phyloP scores from a whole-genome alignment of 2,888 invertebrate genomes.

The Papilio elwesi region DNA sequence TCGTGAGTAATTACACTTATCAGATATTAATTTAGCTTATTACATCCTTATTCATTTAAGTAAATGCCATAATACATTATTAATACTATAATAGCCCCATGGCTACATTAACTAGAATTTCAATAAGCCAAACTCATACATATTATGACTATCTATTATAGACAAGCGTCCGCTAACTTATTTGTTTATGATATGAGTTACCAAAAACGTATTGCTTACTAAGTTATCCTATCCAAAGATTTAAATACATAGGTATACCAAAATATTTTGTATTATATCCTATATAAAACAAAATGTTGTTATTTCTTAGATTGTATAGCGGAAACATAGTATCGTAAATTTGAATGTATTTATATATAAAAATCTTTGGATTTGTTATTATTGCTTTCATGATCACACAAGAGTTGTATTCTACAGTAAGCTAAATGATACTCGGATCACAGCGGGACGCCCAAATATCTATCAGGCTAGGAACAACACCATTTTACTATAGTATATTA shows the following conservation, averaged over 20 bases:
- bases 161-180: background rate
- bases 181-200: conserved; percentile 5
- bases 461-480: conserved; percentile 61
- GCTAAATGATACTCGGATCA: conserved; percentile 52
- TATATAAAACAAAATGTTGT: background rate
- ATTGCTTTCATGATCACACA: conserved; percentile 47
- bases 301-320: too few relatives aligned
- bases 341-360: background rate
- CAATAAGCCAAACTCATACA: conserved; percentile 15
- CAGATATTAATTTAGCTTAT: conserved; percentile 14
- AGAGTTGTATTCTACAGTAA: conserved; percentile 41
- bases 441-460: conserved; percentile 56
- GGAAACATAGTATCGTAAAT: too few relatives aligned
- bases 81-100: conserved; percentile 4
- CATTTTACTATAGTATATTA: conserved; percentile 44
- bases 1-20: conserved; percentile 14
- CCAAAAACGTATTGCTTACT: conserved; percentile 15
- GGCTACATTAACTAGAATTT: background rate
- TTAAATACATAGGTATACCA: background rate
- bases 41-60: conserved; percentile 35
- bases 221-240: conserved; percentile 10
- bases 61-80: conserved; percentile 38
- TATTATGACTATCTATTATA: background rate
- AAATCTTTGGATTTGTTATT: conserved; percentile 30
- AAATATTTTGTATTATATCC: background rate